A percentile compares a stretch with the other conserved stretches of the same genome.
phyloP scores from a whole-genome alignment of 92 coral and sea anemone species.

The Pocillopora meandrina region DNA sequence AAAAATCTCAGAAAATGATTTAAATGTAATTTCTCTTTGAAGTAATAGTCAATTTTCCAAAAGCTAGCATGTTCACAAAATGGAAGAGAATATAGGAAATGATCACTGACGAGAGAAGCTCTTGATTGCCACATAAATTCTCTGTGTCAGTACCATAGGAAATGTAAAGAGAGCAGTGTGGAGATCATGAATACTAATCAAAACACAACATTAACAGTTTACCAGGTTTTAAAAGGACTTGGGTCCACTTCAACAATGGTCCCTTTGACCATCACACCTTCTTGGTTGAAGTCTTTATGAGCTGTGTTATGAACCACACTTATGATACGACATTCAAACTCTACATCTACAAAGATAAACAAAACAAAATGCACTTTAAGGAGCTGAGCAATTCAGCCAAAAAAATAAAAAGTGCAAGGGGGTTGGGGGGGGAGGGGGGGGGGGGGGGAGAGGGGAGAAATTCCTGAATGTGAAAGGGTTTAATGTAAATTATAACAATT shows the following conservation, averaged over 20 bases:
- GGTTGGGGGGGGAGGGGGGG: too few relatives aligned
- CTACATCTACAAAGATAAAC: constrained; percentile 60
- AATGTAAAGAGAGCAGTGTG: too few relatives aligned
- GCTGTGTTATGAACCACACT: constrained; percentile 85
- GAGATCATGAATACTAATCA: not conserved
- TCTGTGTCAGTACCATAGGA: too few relatives aligned
- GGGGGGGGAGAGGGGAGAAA: too few relatives aligned
- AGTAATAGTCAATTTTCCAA: too few relatives aligned
- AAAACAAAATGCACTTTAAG: not conserved
- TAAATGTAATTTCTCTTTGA: not conserved
- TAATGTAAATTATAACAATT: too few relatives aligned
- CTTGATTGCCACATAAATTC: too few relatives aligned
- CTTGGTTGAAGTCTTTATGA: constrained; percentile 73
- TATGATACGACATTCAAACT: constrained; percentile 74
- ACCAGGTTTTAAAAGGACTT: constrained; percentile 78
- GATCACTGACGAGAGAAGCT: too few relatives aligned
- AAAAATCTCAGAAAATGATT: not conserved
- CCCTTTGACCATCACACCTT: constrained; percentile 90
- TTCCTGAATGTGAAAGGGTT: too few relatives aligned
- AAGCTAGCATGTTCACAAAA: too few relatives aligned
- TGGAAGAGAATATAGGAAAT: too few relatives aligned
- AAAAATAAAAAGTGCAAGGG: not conserved
- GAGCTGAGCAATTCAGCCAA: not conserved
- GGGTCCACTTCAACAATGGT: constrained; percentile 87
- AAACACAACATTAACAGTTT: not conserved